Base-by-base conservation (phyloP, 2,797 vertebrate genomes). In the Periparus ater region DNA sequence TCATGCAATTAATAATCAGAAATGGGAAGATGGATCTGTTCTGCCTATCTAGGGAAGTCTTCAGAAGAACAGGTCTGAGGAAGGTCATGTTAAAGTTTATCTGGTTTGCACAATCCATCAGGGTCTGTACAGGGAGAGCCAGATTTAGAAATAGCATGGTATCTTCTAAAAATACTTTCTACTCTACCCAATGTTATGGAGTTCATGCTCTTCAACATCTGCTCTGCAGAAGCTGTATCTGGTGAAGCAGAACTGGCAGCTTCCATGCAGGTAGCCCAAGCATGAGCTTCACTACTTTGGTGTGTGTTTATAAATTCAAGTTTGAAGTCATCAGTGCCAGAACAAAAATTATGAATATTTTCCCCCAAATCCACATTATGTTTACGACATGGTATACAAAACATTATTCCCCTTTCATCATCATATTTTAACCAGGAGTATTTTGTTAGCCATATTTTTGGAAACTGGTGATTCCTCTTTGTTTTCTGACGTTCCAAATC, bases 351-450 rank as follows among this genome's bases (percentile, higher is more conserved):
- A 72, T 93, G 75, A 75, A 65, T 81, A 26, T 85, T 93, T 71
- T 96, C 95, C 36, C 89, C 95, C 5, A 96, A 93, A 67, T 95
- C 96, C 53, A 97, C 92, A 16, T 97, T 96, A 25, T 98, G 96
- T 47, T 97, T 98, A 58, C 26, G 88, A 95, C 97, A 97, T 7
- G 95, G 82, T 73, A 51, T 88, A 40, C 97, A 98, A 94, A 97
- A 98, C 97, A 97, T 98, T 42, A 97, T 93, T 77, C 95, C 92
- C 38, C 66, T 95, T 58, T 96, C 74, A 62, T 96, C 89, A 68
- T 98, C 95, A 2, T 97, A 97, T 44, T 97, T 91, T 71, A 98
- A 95, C 97, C 97, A 98, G 17, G 97, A 93, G 34, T 97, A 98
- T 87, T 97, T 97, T 50, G 81, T 96, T 45, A 98, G 84, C 97